Evolutionary conservation across 2,888 invertebrate species (phyloP), one percentile per base, ranked within the genome.

Genomic region (Amblyjoppa proteus): DNA sequence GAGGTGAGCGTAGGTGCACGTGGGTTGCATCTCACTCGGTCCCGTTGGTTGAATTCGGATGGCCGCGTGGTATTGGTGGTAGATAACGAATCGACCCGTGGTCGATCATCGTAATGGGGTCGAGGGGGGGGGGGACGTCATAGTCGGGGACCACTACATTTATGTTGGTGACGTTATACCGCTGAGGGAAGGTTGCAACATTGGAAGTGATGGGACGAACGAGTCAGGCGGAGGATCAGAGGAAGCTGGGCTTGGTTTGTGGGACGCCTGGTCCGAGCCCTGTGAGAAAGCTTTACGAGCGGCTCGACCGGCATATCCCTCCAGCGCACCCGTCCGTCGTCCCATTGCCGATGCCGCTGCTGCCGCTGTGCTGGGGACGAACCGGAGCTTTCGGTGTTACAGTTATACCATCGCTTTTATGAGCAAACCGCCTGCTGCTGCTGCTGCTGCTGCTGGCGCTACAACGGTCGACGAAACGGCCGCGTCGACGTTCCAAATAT

Each of bases 391-490:
- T 71, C 45, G 70, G 31, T 73, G 84, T 83, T 87, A 87, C 82
- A 86, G 82, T 90, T 90, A 90, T 88, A 80, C 85, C 87, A 88
- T 87, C 84, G 87, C 77, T 88, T 90, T 90, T 90, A 90, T 86
- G 90, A 88, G 75, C 74, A 68, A 71, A 61, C 83, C 83, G 90
- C 83, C 88, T 89, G 88, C 66, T 68, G 68, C 68, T 38, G 68
- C 68, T 38, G 75, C 38, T 49, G 28, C 51, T 45, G 25, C 28
- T 51, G 34, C 49, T 49, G 34, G 20, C 51, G 16, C 9, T 34
- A 25, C 73, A 73, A 64, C 41, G 77, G 53, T 41, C 38, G 64
- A 51, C 76, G 68, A 77, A 77, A 77, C 68, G 77, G 53, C 68
- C 53, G 66, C 68, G 77, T 77, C 77, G 77, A 68, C 77, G 77